A percentile compares a stretch with the other conserved stretches of the same genome.
phyloP scores from a whole-genome alignment of 2,888 invertebrate genomes.

The Hydroisotoma schaefferi region DNA sequence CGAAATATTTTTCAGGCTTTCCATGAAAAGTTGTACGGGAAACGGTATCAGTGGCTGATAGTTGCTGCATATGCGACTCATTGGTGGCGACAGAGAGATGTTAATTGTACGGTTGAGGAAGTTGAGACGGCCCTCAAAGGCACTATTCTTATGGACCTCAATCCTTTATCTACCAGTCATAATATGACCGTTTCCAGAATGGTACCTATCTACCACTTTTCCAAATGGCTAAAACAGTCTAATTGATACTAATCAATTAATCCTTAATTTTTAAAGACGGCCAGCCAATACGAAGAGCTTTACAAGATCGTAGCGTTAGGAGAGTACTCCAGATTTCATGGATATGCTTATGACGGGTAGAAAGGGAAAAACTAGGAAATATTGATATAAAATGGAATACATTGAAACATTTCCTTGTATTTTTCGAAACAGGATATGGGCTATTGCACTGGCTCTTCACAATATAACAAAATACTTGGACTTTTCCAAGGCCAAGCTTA shows the following conservation, averaged over 20 bases:
- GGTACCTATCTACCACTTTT: slow-evolving; percentile 57
- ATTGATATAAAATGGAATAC: too few species aligned
- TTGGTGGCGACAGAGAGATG: slow-evolving; percentile 63
- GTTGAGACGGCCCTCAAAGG: slow-evolving; percentile 77
- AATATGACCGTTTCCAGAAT: slow-evolving; percentile 84
- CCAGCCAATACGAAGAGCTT: slow-evolving; percentile 79
- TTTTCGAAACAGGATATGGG: slow-evolving; percentile 99
- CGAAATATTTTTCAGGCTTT: slow-evolving; percentile 31
- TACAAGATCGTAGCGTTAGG: slow-evolving; percentile 75
- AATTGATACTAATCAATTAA: background rate
- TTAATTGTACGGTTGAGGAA: slow-evolving; percentile 60
- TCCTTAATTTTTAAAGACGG: slow-evolving; percentile 62
- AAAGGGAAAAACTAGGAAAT: too few species aligned
- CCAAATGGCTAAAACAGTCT: background rate
- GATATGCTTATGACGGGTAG: slow-evolving; percentile 81
- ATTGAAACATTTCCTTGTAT: too few species aligned
- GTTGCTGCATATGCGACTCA: slow-evolving; percentile 61
- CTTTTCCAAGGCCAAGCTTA: slow-evolving; percentile 48
- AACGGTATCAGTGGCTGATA: slow-evolving; percentile 92
- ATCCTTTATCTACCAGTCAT: slow-evolving; percentile 80
- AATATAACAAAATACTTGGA: slow-evolving; percentile 2
- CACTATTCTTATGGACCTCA: slow-evolving; percentile 79
- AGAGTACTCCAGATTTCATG: slow-evolving; percentile 91
- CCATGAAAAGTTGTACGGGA: slow-evolving; percentile 65
- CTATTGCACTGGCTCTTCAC: slow-evolving; percentile 75